Evolutionary conservation across 2,113 vertebrate genomes (phyloP), one percentile per base, ranked within the genome.

Genomic region (Progne subis): DNA sequence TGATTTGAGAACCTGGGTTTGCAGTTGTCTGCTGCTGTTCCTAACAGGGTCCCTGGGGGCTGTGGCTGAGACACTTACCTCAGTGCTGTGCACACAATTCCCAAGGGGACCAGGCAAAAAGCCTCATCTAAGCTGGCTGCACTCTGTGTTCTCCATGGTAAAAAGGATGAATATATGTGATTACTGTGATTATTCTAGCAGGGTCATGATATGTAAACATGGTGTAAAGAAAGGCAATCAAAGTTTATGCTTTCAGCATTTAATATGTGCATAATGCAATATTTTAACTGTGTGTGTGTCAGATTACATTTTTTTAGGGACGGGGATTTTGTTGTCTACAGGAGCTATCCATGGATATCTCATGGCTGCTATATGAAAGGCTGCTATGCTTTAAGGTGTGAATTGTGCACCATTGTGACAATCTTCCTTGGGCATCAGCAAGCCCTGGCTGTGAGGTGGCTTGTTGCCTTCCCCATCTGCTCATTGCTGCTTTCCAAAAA

Each of bases 381-480:
- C 43, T 67, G 52, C 20, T 71, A 0, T 52, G 79, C 37, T 47
- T 56, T 71, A 56, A 70, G 41, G 21, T 37, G 43, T 69, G 47
- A 28, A 18, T 82, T 91, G 25, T 47, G 32, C 18, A 64, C 18
- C n/a, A 10, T 41, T 88, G 53, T 61, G 64, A 6, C 21, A n/a
- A 2, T 78, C 47, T 79, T 87, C 47, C 47, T 75, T 50, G 61
- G 53, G 7, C 64, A 65, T 56, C 18, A 46, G 61, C 19, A 72
- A 68, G 32, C 37, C 55, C 55, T 67, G 37, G 7, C 88, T 92
- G 88, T 72, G 92, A 93, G 43, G 75, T 85, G 85, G 70, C 78
- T 90, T 89, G 24, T 61, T 91, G 90, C 53, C 61, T 90, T 93
- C n/a, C 39, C 90, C 85, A 85, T 94, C 92, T 96, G 90, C 49